Percentiles rank a stretch among this genome's conserved stretches.
These are phyloP conservation scores for Grammomys dolichurus DNA, from an alignment of 2,113 vertebrate genomes.

Conservation along the genomic window DNA sequence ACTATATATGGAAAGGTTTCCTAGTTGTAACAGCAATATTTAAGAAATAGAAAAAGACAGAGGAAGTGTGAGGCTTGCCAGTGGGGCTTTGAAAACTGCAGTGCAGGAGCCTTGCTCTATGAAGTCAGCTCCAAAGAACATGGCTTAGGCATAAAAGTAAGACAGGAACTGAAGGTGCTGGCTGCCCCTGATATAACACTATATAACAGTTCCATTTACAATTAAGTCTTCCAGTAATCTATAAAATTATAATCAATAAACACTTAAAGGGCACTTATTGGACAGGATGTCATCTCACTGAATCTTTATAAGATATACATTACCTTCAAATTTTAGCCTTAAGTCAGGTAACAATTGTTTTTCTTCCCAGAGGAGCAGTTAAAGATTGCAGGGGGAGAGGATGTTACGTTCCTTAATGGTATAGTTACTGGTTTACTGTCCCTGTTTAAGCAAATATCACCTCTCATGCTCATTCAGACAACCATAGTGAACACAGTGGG, in stretches of 20 bases:
- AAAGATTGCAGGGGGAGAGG: background rate
- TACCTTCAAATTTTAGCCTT: conserved; percentile 15
- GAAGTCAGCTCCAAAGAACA: background rate
- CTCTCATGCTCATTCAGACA: background rate
- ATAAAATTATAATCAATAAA: conserved; percentile 54
- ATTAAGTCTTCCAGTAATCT: conserved; percentile 42
- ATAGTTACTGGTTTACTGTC: background rate
- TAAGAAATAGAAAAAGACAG: background rate
- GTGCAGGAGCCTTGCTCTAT: background rate
- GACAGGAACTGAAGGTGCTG: background rate
- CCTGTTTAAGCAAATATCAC: background rate
- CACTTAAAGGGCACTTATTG: conserved; percentile 53
- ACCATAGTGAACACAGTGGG: background rate
- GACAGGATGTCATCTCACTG: background rate
- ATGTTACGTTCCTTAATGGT: background rate
- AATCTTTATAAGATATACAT: background rate
- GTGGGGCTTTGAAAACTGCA: background rate
- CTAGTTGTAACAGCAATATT: conserved; percentile 7
- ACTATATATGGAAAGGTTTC: background rate
- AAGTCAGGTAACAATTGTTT: conserved; percentile 18
- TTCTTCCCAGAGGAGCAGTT: background rate
- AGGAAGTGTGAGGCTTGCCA: too few species aligned
- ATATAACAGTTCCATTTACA: conserved; percentile 38
- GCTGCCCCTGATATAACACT: background rate
- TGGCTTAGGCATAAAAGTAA: background rate